Conservation (phyloP, 1,140 invertebrate genomes). For the Neuroterus valhalla region DNA sequence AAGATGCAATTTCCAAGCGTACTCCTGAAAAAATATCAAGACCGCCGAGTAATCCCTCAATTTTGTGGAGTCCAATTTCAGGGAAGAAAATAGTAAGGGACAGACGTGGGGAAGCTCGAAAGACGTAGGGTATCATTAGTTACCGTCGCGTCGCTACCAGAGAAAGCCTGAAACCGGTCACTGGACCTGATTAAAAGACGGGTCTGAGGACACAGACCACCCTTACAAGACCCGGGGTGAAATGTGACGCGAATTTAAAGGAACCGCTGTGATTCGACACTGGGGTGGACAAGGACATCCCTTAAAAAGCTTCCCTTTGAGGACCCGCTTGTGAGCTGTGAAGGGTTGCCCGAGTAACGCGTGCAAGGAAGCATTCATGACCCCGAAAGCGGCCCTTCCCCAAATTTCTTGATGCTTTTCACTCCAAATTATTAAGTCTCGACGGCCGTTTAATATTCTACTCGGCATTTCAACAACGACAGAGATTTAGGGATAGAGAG, state of each 20-base stretch:
- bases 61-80: neutral
- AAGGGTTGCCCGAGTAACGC: slow-evolving; percentile 63
- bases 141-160: slow-evolving; percentile 67
- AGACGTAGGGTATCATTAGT: slow-evolving; percentile 69
- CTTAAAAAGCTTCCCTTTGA: slow-evolving; percentile 71
- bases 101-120: slow-evolving; percentile 45
- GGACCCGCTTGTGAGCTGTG: slow-evolving; percentile 47
- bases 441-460: no score
- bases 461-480: no score
- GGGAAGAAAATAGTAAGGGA: slow-evolving; percentile 35
- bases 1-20: neutral
- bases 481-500: no score
- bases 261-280: slow-evolving; percentile 69
- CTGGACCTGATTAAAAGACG: slow-evolving; percentile 71
- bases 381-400: slow-evolving; percentile 53
- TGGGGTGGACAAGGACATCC: slow-evolving; percentile 65
- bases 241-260: slow-evolving; percentile 74
- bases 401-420: slow-evolving; percentile 37
- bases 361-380: slow-evolving; percentile 53
- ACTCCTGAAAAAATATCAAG: slow-evolving; percentile 38
- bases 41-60: neutral
- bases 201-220: slow-evolving; percentile 52
- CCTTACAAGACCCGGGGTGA: slow-evolving; percentile 62
- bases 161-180: slow-evolving; percentile 63
- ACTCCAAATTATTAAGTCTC: neutral